These are phyloP conservation scores for Prietella phreatophila DNA, from an alignment of 2,113 vertebrate genomes.

Conservation along the genomic window DNA sequence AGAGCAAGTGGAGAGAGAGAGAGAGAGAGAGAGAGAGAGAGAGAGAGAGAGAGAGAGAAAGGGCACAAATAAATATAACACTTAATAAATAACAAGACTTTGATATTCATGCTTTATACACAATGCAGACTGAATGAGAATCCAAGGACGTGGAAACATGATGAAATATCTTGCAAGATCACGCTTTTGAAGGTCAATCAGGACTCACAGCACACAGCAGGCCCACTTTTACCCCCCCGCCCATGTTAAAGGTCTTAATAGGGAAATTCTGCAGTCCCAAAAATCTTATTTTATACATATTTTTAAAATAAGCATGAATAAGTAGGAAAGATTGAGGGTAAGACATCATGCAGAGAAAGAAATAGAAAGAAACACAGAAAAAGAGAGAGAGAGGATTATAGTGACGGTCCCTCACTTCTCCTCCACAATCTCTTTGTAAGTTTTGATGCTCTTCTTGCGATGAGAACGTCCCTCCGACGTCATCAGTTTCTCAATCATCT, in stretches of 20 bases:
- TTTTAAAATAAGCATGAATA: background rate
- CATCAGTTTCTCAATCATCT: slow-evolving; percentile 89
- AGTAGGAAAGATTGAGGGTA: background rate
- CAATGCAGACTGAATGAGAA: background rate
- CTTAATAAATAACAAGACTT: background rate
- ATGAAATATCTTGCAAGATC: slow-evolving; percentile 19
- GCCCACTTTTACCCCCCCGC: background rate
- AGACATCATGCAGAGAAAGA: background rate
- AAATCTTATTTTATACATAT: background rate
- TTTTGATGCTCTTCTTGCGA: slow-evolving; percentile 96
- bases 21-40: background rate
- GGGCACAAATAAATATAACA: too few relatives aligned
- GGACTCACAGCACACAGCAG: background rate
- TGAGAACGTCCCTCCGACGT: slow-evolving; percentile 71
- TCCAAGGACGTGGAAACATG: background rate
- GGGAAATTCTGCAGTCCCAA: background rate
- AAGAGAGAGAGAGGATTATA: background rate
- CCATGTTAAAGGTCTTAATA: background rate
- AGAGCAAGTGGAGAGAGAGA: slow-evolving; percentile 29
- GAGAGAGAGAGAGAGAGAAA: background rate
- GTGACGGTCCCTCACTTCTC: slow-evolving; percentile 81
- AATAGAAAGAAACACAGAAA: background rate
- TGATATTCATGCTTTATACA: background rate
- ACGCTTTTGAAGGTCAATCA: background rate
- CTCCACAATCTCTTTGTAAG: slow-evolving; percentile 95